Conservation (phyloP, 92 coral and sea anemone species). For the Muricea muricata region DNA sequence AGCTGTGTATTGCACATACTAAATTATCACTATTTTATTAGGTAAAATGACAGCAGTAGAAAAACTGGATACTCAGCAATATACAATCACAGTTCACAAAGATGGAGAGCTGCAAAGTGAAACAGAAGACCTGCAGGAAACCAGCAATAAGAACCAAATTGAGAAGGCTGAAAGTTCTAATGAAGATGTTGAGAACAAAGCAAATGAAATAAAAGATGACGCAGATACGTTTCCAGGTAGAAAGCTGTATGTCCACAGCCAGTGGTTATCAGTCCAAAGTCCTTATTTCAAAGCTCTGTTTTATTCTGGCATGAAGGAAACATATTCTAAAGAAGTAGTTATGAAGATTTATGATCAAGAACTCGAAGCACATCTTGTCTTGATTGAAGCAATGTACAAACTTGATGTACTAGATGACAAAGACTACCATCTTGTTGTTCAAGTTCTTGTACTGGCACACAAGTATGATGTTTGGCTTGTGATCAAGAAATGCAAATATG, state of each 20-base stretch:
- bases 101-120: too few species aligned
- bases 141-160: too few species aligned
- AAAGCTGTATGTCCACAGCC: slow-evolving; percentile 21
- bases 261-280: slow-evolving; percentile 23
- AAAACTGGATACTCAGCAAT: too few species aligned
- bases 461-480: neutral
- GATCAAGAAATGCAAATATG: slow-evolving; percentile 19
- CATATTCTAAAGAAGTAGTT: slow-evolving; percentile 14
- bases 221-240: too few species aligned
- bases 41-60: too few species aligned
- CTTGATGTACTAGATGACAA: neutral
- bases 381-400: slow-evolving; percentile 37
- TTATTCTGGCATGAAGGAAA: slow-evolving; percentile 28
- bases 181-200: too few species aligned
- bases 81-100: too few species aligned
- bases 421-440: neutral
- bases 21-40: too few species aligned
- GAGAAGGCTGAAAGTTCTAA: too few species aligned
- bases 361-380: slow-evolving; percentile 3
- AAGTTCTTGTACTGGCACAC: slow-evolving; percentile 2
- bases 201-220: too few species aligned
- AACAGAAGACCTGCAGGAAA: too few species aligned
- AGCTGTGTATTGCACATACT: too few species aligned
- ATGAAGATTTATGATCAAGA: slow-evolving; percentile 1
- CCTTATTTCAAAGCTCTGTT: slow-evolving; percentile 18